Evolutionary conservation across 1,140 invertebrate species (phyloP), one percentile per base, ranked within the genome.

Genomic region (Penaeus indicus): DNA sequence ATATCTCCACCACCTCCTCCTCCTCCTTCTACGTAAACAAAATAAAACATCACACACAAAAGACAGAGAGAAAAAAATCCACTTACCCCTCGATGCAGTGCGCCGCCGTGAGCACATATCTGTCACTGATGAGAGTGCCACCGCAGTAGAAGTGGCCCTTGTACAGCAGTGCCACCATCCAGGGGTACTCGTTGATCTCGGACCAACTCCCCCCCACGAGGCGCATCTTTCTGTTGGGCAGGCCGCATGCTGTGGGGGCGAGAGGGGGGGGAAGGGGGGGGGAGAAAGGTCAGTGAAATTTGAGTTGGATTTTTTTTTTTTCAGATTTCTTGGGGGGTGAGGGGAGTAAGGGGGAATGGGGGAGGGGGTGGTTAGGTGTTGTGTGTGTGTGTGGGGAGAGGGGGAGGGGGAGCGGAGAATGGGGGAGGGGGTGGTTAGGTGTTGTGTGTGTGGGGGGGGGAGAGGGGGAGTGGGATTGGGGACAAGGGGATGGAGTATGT

Each of bases 131-230:
- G 19, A 96, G 92, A 3, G 95, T 95, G 0, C 94, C 96, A 3
- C 95, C 96, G 91, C 96, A 97, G 88, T 97, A 97, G 93, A 97
- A 97, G 92, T 96, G 96, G 1, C 96, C 96, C 92, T 97, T 96
- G 92, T 97, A 97, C 2, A 97, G 93, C 5, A 96, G 92, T 83
- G 96, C 94, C 7, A 96, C 97, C 91, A 97, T 94, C 97, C 97
- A 98, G 18, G 97, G 97, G 92, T 97, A 97, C 89, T 91, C 91
- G 85, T 91, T 91, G 82, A 91, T 90, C 64, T 90, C 88, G 0
- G 90, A 69, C 27, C 72, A 64, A 63, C 62, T 88, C 0, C 91
- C 91, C 19, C 91, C 91, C 61, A 91, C 87, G 47, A 91, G 67
- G 38, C 90, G 81, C 27, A 63, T 61, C 8, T 86, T 85, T 2